Percentiles rank a stretch among this genome's conserved stretches.
Evolutionary conservation across 37 sponge, comb jelly and placozoan species (phyloP).

Genomic region (Aphrocallistes beatrix): DNA sequence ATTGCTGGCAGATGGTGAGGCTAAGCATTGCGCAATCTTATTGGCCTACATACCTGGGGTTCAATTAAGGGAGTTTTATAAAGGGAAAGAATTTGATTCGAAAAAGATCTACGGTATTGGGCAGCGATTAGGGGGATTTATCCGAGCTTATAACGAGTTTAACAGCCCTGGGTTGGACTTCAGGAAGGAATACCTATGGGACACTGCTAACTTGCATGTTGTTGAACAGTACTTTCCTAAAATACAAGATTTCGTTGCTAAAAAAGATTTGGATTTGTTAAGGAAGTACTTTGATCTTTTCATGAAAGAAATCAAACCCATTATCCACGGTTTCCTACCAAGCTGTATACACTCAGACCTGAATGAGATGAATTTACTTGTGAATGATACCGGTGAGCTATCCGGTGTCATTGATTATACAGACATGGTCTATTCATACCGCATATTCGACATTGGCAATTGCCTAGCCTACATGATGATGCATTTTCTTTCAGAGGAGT

Average conservation of each 20-base stretch:
- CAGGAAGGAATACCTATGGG: background rate
- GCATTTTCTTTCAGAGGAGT: background rate
- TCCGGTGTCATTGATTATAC: background rate
- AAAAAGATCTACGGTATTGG: background rate
- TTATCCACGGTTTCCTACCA: background rate
- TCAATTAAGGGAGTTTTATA: background rate
- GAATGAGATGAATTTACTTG: background rate
- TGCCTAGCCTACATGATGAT: background rate
- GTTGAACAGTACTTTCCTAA: background rate
- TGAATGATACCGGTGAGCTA: background rate
- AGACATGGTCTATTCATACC: background rate
- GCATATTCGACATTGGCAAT: background rate
- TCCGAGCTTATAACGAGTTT: background rate
- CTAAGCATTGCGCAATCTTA: background rate
- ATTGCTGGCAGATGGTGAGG: background rate
- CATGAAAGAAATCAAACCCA: background rate
- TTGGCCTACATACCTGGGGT: background rate
- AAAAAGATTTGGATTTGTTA: background rate
- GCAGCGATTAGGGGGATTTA: background rate
- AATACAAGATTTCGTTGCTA: background rate
- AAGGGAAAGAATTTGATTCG: background rate
- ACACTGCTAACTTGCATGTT: background rate
- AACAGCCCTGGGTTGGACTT: background rate
- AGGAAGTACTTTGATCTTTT: background rate
- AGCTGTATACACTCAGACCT: background rate